Evolutionary conservation across 2,888 invertebrate species (phyloP), one percentile per base, ranked within the genome.

Genomic region (Acronicta leporina): DNA sequence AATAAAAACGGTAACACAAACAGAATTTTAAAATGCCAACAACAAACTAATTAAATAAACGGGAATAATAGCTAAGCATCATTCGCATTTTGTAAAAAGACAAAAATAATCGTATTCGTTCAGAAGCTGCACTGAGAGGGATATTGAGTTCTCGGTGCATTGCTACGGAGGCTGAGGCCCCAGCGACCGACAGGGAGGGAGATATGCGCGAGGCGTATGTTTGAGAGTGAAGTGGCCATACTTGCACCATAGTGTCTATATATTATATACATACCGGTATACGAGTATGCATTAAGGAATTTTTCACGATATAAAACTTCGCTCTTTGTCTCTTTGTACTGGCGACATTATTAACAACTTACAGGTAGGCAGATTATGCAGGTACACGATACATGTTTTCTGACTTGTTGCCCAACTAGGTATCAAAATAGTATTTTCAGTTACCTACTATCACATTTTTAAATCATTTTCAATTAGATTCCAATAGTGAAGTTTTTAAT

Each of bases 41-140:
- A 40, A 48, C 52, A 40, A 30, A 38, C 51, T 30, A 60, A 58
- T 51, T 40, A 35, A 56, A 47, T 33, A 63, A 63, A 60, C 42
- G 33, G 59, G 65, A 67, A 2, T 38, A 38, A 8, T 13, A 35
- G 6, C 27, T 30, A 38, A 7, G 38, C 59, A 62, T 68, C 59
- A 48, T 77, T 75, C 73, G 76, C 72, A 75, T 79, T 81, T 77
- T 71, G 61, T 79, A 77, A 75, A 83, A 83, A 83, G 79, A 81
- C 63, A 75, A 86, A 85, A 84, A 82, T 72, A 83, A 81, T 73
- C 73, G 71, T 81, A 84, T 83, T 82, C 81, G 84, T 85, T 82
- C 83, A 80, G 85, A 85, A 87, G 84, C 85, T 85, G 82, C 84
- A 84, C 82, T 75, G 80, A 78, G 77, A 82, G 77, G 74, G 71